phyloP scores from a whole-genome alignment of 2,113 vertebrate genomes.

The Beaufortia kweichowensis region DNA sequence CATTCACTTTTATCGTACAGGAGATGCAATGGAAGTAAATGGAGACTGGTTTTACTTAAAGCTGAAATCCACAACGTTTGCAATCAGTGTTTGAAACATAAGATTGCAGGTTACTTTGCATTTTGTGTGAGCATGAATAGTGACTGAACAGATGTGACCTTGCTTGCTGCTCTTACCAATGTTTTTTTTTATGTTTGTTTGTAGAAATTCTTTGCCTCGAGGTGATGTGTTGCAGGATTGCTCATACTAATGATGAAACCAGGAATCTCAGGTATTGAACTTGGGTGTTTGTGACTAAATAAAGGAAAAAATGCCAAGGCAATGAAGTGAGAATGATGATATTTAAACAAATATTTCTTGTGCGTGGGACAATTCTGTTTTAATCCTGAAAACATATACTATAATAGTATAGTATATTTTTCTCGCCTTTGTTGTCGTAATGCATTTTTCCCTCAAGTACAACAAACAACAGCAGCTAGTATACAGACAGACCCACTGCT shows the following conservation, averaged over 20 bases:
- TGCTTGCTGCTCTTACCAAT: slow-evolving; percentile 4
- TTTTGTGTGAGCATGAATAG: neutral
- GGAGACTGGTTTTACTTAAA: too few species aligned
- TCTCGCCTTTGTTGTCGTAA: too few species aligned
- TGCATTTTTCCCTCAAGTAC: too few species aligned
- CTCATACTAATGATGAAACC: neutral
- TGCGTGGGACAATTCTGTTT: too few species aligned
- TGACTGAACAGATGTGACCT: slow-evolving; percentile 14
- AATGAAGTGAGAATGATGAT: neutral
- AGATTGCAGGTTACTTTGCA: too few species aligned
- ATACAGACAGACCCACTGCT: neutral
- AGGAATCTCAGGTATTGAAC: neutral
- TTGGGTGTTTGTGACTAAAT: neutral
- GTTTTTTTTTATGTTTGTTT: neutral
- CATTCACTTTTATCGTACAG: too few species aligned
- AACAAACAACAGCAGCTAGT: neutral
- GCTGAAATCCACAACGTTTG: too few species aligned
- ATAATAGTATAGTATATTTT: too few species aligned
- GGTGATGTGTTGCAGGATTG: neutral
- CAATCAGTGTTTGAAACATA: too few species aligned
- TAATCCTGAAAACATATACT: too few species aligned
- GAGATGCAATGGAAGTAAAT: too few species aligned
- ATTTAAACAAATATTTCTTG: neutral
- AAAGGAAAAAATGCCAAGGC: neutral
- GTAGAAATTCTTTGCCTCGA: neutral